Evolutionary conservation across 2,888 invertebrate genomes (phyloP).

Genomic region (Pyrrhia umbra): DNA sequence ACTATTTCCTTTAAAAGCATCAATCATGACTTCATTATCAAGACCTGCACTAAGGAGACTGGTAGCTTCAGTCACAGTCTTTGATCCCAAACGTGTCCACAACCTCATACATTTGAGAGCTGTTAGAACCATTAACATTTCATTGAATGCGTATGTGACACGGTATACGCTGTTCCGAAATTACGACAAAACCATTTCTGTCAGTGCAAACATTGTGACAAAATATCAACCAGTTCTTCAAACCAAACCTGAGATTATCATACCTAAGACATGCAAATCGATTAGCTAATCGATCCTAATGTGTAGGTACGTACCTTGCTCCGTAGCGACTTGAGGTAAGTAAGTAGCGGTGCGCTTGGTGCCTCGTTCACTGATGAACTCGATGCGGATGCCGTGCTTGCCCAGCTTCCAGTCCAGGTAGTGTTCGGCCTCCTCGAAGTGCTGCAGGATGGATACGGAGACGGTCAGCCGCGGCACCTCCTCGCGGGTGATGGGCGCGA

Average conservation of each 20-base stretch:
- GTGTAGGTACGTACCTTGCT: slow-evolving; percentile 94
- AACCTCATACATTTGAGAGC: background rate
- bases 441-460: slow-evolving; percentile 98
- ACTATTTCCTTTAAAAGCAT: too few species aligned
- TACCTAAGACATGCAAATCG: background rate
- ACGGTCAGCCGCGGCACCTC: slow-evolving; percentile 98
- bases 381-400: slow-evolving; percentile 99
- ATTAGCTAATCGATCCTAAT: background rate
- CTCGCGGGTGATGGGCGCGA: slow-evolving; percentile 97
- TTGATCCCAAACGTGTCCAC: background rate
- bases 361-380: slow-evolving; percentile 98
- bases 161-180: background rate
- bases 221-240: background rate
- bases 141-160: too few species aligned
- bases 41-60: too few species aligned
- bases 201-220: background rate
- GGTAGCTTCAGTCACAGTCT: background rate
- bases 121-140: too few species aligned
- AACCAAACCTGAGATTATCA: background rate
- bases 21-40: too few species aligned
- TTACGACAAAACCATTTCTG: background rate
- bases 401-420: slow-evolving; percentile 99
- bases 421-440: slow-evolving; percentile 98
- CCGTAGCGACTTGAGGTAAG: slow-evolving; percentile 98
- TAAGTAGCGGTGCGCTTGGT: slow-evolving; percentile 99